Percentiles rank a stretch among this genome's conserved stretches.
phyloP scores from a whole-genome alignment of 2,113 vertebrate genomes.

The Alethe castanea region DNA sequence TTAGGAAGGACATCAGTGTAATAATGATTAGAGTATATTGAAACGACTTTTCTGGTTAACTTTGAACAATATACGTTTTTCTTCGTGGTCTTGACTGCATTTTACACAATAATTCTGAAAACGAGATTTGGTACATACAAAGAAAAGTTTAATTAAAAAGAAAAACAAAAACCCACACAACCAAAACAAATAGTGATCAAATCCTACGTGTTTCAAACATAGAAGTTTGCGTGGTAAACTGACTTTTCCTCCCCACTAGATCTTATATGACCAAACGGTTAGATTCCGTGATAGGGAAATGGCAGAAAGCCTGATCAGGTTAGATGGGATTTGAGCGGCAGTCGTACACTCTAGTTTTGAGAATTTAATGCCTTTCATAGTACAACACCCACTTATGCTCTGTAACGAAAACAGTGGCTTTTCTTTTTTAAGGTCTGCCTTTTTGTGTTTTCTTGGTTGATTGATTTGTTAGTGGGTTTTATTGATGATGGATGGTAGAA shows the following conservation, averaged over 20 bases:
- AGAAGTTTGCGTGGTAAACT: not conserved
- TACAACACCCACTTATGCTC: rapidly evolving
- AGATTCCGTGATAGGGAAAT: rapidly evolving
- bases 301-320: not conserved
- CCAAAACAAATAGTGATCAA: not conserved
- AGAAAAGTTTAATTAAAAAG: not conserved
- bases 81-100: not conserved
- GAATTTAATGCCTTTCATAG: not conserved
- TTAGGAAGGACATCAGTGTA: not conserved
- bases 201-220: rapidly evolving
- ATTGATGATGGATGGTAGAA: not conserved
- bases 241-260: not conserved
- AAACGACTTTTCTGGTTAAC: rapidly evolving
- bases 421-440: not conserved
- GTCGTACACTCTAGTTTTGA: not conserved
- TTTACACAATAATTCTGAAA: not conserved
- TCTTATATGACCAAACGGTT: not conserved
- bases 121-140: not conserved
- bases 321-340: not conserved
- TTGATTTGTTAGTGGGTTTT: not conserved
- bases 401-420: not conserved
- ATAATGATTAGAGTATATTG: not conserved
- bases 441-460: not conserved
- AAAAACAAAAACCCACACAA: rapidly evolving
- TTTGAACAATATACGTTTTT: rapidly evolving